phyloP scores from a whole-genome alignment of 2,888 invertebrate genomes.

The Yponomeuta sedellus region DNA sequence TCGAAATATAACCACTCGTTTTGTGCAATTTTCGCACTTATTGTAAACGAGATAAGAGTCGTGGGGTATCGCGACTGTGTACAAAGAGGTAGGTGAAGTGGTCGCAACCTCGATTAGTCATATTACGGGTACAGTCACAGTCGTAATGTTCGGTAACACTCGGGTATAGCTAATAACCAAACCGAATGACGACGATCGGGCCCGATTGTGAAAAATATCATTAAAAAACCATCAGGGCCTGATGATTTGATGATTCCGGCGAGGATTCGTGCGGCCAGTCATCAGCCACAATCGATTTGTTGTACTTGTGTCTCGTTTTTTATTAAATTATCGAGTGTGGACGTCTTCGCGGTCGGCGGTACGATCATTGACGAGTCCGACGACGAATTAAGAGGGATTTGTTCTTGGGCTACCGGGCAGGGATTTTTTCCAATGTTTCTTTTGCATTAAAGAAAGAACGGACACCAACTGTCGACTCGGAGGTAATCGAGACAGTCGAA shows the following conservation, averaged over 20 bases:
- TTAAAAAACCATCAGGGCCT: constrained; percentile 76
- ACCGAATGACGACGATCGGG: constrained; percentile 69
- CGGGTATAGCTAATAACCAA: constrained; percentile 35
- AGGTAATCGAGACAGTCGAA: constrained; percentile 50
- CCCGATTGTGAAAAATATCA: constrained; percentile 77
- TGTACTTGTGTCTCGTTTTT: constrained; percentile 51
- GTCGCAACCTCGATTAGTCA: constrained; percentile 13
- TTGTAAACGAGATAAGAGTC: too few species aligned
- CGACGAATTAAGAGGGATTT: constrained; percentile 6
- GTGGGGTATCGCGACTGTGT: too few species aligned
- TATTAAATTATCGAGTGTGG: constrained; percentile 65
- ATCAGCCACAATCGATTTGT: constrained; percentile 73
- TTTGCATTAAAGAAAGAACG: constrained; percentile 16
- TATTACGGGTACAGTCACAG: constrained; percentile 8
- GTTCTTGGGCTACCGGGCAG: constrained; percentile 15
- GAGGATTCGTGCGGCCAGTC: constrained; percentile 58
- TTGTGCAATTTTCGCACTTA: too few species aligned
- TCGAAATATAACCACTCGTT: too few species aligned
- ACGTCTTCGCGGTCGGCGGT: constrained; percentile 7
- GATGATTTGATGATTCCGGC: constrained; percentile 68
- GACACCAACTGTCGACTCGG: constrained; percentile 22
- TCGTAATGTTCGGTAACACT: constrained; percentile 16
- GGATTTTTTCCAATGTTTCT: constrained; percentile 2
- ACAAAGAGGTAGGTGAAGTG: neutral
- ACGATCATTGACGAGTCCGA: constrained; percentile 8